phyloP scores from a whole-genome alignment of 2,888 invertebrate genomes.

The Tortricodes alternella region DNA sequence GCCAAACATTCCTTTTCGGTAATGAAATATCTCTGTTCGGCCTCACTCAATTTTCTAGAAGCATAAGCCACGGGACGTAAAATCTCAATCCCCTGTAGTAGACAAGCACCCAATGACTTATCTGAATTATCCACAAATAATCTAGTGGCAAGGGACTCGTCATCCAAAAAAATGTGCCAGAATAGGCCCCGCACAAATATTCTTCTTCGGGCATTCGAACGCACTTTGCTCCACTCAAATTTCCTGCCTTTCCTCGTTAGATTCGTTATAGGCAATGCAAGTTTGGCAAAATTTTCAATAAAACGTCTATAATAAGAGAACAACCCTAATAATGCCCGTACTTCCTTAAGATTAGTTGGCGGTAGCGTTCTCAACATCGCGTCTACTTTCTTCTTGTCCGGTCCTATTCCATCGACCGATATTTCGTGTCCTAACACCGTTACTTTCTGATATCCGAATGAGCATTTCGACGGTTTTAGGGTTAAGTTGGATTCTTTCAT shows the following conservation, averaged over 20 bases:
- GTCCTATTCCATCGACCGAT: neutral
- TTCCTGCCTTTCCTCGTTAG: neutral
- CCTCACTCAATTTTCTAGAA: neutral
- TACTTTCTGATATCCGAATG: neutral
- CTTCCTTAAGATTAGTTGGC: neutral
- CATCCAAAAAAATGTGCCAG: too few relatives aligned
- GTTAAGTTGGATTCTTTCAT: neutral
- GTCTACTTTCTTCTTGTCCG: neutral
- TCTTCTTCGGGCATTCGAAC: too few relatives aligned
- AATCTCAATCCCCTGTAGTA: neutral
- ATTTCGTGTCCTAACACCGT: neutral
- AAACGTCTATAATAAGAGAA: neutral
- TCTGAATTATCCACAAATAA: neutral
- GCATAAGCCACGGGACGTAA: neutral
- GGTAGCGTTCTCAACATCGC: neutral
- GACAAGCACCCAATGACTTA: neutral
- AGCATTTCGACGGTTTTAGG: neutral
- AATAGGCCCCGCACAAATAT: too few relatives aligned
- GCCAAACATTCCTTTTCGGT: neutral
- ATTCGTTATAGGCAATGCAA: neutral
- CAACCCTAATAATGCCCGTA: neutral
- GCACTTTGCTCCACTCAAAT: neutral
- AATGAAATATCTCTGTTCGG: neutral
- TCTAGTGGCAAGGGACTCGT: neutral
- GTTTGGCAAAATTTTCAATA: neutral